phyloP scores from a whole-genome alignment of 2,113 vertebrate species.

The Tympanuchus pallidicinctus region DNA sequence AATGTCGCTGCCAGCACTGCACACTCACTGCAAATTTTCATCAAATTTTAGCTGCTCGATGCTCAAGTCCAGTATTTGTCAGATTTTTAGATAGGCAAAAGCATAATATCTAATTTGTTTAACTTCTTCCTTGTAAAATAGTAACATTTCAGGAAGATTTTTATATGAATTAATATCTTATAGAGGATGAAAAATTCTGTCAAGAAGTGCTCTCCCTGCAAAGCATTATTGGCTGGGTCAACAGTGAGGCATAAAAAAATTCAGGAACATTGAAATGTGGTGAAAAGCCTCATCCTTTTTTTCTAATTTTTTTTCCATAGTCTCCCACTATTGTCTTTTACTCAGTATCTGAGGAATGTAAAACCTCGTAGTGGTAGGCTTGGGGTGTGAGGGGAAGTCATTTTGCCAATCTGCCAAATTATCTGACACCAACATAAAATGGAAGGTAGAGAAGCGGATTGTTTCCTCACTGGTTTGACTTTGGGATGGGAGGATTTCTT shows the following conservation, averaged over 20 bases:
- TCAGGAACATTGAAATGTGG: background rate
- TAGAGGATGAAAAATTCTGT: background rate
- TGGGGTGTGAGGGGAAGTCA: background rate
- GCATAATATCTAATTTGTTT: background rate
- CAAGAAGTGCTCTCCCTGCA: background rate
- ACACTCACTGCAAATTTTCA: background rate
- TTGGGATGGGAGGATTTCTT: background rate
- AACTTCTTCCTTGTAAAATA: background rate
- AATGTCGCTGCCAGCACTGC: background rate
- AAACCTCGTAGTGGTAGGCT: background rate
- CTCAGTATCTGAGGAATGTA: background rate
- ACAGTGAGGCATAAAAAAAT: background rate
- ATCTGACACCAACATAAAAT: background rate
- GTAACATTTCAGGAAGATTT: background rate
- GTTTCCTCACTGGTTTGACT: background rate
- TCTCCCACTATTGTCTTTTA: background rate
- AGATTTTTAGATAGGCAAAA: background rate
- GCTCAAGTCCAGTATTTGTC: background rate
- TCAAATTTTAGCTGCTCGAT: background rate
- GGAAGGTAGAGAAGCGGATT: background rate
- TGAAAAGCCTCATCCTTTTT: background rate
- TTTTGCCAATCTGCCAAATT: background rate
- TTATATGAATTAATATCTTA: background rate
- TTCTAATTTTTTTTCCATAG: background rate
- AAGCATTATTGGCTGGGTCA: background rate